Conservation (phyloP, 1,140 invertebrate species). For the Papilio helenus region DNA sequence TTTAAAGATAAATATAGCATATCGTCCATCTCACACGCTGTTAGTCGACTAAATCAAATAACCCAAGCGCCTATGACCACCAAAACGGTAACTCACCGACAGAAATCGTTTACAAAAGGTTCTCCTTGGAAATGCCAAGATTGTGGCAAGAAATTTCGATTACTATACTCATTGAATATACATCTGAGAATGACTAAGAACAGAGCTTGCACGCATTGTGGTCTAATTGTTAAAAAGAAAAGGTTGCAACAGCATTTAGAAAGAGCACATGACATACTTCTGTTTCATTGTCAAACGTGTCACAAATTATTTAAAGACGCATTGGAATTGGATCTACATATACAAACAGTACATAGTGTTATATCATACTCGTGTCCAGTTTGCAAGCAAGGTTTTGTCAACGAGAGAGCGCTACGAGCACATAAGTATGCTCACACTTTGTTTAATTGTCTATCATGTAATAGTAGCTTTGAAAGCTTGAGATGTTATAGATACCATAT, state of each 20-base stretch:
- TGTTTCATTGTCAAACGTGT: slow-evolving; percentile 55
- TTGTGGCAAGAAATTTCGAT: slow-evolving; percentile 65
- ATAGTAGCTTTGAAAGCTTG: slow-evolving; percentile 59
- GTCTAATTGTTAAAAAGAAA: slow-evolving; percentile 48
- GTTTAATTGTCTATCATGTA: slow-evolving; percentile 61
- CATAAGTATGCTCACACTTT: slow-evolving; percentile 62
- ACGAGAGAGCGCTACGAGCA: slow-evolving; percentile 56
- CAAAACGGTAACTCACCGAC: slow-evolving; percentile 38
- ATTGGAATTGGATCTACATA: slow-evolving; percentile 46
- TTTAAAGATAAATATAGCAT: slow-evolving; percentile 50
- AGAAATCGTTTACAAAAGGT: not conserved
- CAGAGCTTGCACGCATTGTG: slow-evolving; percentile 57
- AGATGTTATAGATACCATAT: slow-evolving; percentile 65
- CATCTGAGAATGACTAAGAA: slow-evolving; percentile 64
- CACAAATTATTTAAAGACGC: slow-evolving; percentile 52
- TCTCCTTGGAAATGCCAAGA: slow-evolving; percentile 54
- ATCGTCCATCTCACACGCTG: slow-evolving; percentile 39
- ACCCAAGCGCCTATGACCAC: slow-evolving; percentile 22
- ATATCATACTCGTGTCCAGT: slow-evolving; percentile 48
- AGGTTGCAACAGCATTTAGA: slow-evolving; percentile 55
- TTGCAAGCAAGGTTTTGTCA: slow-evolving; percentile 59
- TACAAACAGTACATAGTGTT: slow-evolving; percentile 42
- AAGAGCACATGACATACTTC: slow-evolving; percentile 45
- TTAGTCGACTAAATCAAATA: slow-evolving; percentile 45
- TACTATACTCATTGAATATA: slow-evolving; percentile 58